Base-by-base conservation (phyloP, 2,888 invertebrate species). In the Ischnus inquisitorius region DNA sequence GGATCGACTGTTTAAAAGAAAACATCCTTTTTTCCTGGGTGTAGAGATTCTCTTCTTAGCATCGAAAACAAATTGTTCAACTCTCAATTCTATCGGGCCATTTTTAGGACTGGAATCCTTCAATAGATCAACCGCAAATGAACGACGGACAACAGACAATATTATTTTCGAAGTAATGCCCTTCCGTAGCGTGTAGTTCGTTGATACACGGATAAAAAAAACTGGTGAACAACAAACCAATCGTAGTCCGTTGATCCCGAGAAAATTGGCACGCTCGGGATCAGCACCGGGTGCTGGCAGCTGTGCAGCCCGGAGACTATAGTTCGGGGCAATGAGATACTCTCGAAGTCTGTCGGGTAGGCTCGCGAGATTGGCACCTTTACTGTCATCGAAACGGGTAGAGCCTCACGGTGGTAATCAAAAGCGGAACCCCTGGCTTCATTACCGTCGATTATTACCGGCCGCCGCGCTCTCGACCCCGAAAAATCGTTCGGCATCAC, bases 361-460 rank as follows among this genome's bases (percentile, higher is more conserved):
- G 43, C 65, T 28, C 12, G 57, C 79, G 69, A 84, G 86, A 86
- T 87, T 87, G 85, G 72, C 85, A 87, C 87, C 85, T 87, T 84
- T 51, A 25, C 79, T 84, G 85, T 87, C 87, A 80, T 85, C 68
- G 64, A 54, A 39, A 62, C 71, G 79, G 67, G 48, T 25, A 68
- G 76, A 12, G 67, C 67, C 25, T 14, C 3, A 19, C 16, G 57
- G 57, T 25, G 57, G 79, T 84, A 84, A 87, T 85, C 86, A 84
- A 81, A 83, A 85, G 82, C 83, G 84, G 79, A 85, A 86, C 86
- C 84, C 85, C 51, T n/a, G 82, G 78, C 77, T 84, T 83, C 84
- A 86, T 86, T 86, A 84, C 62, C 81, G 83, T 79, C 78, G 84
- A 62, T 76, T 82, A 85, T 85, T 85, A 85, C 74, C 77, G 84